Percentiles rank a stretch among this genome's conserved stretches.
phyloP scores from a whole-genome alignment of 2,113 vertebrate genomes.

The Rhizomys pruinosus region DNA sequence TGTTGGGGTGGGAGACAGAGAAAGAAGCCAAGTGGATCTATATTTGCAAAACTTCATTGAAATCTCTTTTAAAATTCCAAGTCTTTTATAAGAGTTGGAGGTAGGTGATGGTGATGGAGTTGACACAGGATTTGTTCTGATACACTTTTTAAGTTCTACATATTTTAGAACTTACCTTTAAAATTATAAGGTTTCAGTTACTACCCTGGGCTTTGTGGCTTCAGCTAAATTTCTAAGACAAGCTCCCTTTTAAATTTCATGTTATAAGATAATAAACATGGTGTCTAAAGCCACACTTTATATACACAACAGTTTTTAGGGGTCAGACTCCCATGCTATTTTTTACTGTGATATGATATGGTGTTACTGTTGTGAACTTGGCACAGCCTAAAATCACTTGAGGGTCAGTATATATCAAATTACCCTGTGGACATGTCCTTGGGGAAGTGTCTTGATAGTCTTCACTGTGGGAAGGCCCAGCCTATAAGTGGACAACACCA shows the following conservation, averaged over 20 bases:
- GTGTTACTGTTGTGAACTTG: no score
- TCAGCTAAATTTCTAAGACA: neutral
- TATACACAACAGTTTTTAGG: neutral
- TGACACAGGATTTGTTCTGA: neutral
- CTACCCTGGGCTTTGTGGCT: neutral
- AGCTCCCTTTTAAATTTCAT: neutral
- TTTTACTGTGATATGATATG: neutral
- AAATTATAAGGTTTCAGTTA: slow-evolving; percentile 18
- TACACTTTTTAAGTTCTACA: neutral
- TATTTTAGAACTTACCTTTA: slow-evolving; percentile 28
- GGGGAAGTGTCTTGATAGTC: neutral
- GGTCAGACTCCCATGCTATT: neutral
- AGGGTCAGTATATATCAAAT: no score
- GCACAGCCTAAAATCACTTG: neutral
- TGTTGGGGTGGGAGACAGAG: neutral
- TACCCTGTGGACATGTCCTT: neutral
- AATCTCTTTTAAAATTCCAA: neutral
- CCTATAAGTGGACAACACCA: no score
- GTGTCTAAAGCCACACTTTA: neutral
- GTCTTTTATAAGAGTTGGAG: neutral
- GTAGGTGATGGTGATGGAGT: neutral
- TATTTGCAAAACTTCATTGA: neutral
- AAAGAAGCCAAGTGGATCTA: slow-evolving; percentile 4
- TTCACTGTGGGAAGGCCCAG: neutral
- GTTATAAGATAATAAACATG: slow-evolving; percentile 43